These are phyloP conservation scores for Antheraea yamamai DNA, from an alignment of 2,888 invertebrate species.

Conservation along the genomic window DNA sequence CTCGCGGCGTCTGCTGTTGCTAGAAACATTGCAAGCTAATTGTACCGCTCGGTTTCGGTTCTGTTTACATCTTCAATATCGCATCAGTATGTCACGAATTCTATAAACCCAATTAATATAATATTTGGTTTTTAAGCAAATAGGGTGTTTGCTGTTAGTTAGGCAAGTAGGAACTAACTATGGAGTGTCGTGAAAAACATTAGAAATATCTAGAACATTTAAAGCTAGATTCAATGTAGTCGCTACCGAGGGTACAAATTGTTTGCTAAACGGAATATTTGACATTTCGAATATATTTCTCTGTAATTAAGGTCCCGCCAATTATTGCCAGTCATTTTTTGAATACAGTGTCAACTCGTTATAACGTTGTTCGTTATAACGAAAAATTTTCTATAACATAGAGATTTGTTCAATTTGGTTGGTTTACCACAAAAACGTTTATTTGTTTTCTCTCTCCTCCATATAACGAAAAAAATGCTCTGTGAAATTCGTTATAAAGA, in stretches of 20 bases:
- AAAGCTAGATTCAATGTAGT: neutral
- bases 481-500: too few species aligned
- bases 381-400: too few species aligned
- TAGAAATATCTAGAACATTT: neutral
- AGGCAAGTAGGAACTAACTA: neutral
- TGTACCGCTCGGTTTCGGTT: neutral
- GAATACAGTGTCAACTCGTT: neutral
- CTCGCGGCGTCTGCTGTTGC: slow-evolving; percentile 64
- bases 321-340: neutral
- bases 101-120: too few species aligned
- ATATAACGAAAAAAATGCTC: too few species aligned
- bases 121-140: too few species aligned
- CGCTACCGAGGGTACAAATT: neutral
- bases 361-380: too few species aligned
- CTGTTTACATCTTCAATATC: neutral
- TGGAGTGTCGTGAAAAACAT: neutral
- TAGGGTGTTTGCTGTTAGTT: too few species aligned
- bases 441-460: too few species aligned
- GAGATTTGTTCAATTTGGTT: too few species aligned
- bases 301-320: neutral
- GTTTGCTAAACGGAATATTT: neutral
- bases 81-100: too few species aligned
- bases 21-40: slow-evolving; percentile 40
- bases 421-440: too few species aligned
- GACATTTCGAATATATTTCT: neutral